Base-by-base conservation (phyloP, 2,797 vertebrate genomes). In the Poecile montanus region DNA sequence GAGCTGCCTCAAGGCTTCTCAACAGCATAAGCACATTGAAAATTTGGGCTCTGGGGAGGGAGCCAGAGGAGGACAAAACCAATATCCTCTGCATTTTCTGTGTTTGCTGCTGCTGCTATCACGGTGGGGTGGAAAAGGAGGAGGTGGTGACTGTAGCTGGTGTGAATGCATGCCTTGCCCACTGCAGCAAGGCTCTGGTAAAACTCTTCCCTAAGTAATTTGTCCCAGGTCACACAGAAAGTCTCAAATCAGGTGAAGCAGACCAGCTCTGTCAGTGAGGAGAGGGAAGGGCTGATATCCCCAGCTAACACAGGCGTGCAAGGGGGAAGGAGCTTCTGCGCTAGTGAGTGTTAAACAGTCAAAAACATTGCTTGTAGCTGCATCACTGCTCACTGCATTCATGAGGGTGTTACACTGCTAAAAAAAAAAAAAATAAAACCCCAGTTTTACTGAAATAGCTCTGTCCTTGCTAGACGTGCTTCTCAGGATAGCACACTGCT, bases 361-460 rank as follows among this genome's bases (percentile, higher is more conserved):
- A 85, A 15, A 85, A 89, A 44, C 3, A 1, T 50, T 34, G 53
- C 65, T 66, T 57, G 57, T 87, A 67, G 81, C 95, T 88, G 77
- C 84, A 91, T 68, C 6, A 1, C 42, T 79, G 77, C 71, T 93
- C 11, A 4, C 61, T 81, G 92, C 67, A 42, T 75, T 77, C 45
- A 36, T 65, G 45, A 80, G 68, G 72, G 72, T 91, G 81, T 92
- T 89, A 88, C 57, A 68, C 77, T 80, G 85, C 63, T 83, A 45
- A 76, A 85, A 89, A 68, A 32, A 23, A 40, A 74, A 30, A 13
- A n/a, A 13, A 16, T 1, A 42, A 11, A 50, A 20, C 6, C 27
- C 44, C 71, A 18, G 29, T 67, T 89, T 54, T 63, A 80, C 72
- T 50, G 94, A 80, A 93, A 96, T 83, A 89, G 78, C 81, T 88